A percentile compares a stretch with the other conserved stretches of the same genome.
Conservation (phyloP, 2,888 invertebrate genomes). For the Drosophila gaucha region DNA sequence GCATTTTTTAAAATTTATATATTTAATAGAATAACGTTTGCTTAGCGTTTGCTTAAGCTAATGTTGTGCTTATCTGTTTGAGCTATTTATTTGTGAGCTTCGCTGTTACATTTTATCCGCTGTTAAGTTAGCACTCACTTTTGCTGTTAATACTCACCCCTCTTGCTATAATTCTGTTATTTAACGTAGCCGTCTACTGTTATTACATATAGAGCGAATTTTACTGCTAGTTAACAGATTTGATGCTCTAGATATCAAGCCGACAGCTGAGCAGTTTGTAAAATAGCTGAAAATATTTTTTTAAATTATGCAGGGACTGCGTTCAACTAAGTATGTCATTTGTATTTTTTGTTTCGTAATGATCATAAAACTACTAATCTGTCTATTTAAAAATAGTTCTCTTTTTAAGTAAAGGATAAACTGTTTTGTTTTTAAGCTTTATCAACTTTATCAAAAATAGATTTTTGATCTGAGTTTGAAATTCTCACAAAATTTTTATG, state of each 20-base stretch:
- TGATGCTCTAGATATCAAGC: too few relatives aligned
- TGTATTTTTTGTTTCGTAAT: too few relatives aligned
- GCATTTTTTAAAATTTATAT: rapidly evolving
- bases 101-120: slow-evolving; percentile 56
- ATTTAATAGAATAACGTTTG: neutral
- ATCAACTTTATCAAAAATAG: too few relatives aligned
- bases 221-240: slow-evolving; percentile 1
- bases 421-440: too few relatives aligned
- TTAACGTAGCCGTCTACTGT: neutral
- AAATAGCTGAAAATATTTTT: neutral
- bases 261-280: neutral
- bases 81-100: rapidly evolving
- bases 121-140: slow-evolving; percentile 18
- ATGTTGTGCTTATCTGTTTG: neutral
- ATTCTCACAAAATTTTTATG: too few relatives aligned
- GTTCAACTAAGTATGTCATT: too few relatives aligned
- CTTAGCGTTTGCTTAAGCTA: neutral
- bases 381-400: too few relatives aligned
- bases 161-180: slow-evolving; percentile 61
- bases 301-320: too few relatives aligned
- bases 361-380: too few relatives aligned
- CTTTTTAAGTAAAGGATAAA: too few relatives aligned
- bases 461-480: too few relatives aligned
- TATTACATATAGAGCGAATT: neutral
- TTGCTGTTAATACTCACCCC: slow-evolving; percentile 35